Evolutionary conservation across 2,113 vertebrate species (phyloP).

Genomic region (Ctenomys sociabilis): DNA sequence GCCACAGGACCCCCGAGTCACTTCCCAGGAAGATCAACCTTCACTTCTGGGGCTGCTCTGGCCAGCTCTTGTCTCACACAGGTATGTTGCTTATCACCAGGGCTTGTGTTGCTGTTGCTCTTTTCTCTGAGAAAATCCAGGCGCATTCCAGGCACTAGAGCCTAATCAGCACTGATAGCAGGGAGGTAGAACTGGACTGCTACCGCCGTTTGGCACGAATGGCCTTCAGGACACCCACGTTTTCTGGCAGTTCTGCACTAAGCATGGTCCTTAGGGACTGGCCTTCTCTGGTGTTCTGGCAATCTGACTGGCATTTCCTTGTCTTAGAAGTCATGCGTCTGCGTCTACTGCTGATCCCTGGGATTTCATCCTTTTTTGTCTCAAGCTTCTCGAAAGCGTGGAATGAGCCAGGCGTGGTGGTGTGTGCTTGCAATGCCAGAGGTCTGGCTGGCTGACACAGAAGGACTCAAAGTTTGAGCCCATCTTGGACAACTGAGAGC

Average conservation of each 20-base stretch:
- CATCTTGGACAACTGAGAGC: background rate
- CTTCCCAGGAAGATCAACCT: constrained; percentile 48
- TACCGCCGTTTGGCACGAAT: background rate
- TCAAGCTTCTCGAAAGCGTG: background rate
- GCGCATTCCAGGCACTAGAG: constrained; percentile 51
- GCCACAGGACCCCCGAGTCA: constrained; percentile 18
- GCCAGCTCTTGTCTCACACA: constrained; percentile 16
- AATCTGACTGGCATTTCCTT: background rate
- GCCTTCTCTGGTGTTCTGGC: too few species aligned
- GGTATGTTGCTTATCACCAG: constrained; percentile 40
- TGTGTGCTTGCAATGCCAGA: background rate
- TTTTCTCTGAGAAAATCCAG: constrained; percentile 70
- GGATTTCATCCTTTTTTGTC: background rate
- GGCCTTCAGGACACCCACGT: background rate
- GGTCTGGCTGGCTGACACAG: background rate
- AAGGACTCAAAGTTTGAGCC: background rate
- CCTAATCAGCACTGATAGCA: constrained; percentile 66
- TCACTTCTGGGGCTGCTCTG: background rate
- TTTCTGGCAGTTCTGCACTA: background rate
- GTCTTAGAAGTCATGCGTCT: background rate
- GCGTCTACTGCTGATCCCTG: background rate
- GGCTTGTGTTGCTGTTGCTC: constrained; percentile 39
- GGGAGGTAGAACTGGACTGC: background rate
- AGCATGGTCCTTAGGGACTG: background rate
- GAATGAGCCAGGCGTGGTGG: background rate